Evolutionary conservation across 2,888 invertebrate genomes (phyloP), one percentile per base, ranked within the genome.

Genomic region (Theretra japonica): DNA sequence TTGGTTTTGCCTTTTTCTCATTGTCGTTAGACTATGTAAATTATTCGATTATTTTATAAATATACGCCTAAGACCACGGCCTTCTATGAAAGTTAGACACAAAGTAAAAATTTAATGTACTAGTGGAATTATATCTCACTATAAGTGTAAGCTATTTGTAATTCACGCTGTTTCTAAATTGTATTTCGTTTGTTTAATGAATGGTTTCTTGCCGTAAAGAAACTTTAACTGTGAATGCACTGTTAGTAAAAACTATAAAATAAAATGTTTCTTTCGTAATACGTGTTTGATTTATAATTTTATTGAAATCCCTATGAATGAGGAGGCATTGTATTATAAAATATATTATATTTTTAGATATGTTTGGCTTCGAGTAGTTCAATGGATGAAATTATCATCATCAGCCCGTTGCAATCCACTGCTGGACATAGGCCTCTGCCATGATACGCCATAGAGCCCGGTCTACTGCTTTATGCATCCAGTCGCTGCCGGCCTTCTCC

Each of bases 191-290:
- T 70, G 74, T 77, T 81, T 78, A 81, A 82, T 83, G 75, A 76
- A 79, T 80, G 79, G 82, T 86, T 86, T 88, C 85, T 88, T 86
- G 82, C 82, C 79, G 75, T 85, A 82, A 65, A 86, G 85, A 86
- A 88, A 87, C 84, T 87, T 83, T 86, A 86, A 88, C 89, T 91
- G 91, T 91, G 90, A 90, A 90, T 89, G 93, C 93, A 93, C 93
- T 92, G 82, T 91, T 92, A 92, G 92, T 88, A 83, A 88, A 86
- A 87, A 83, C 82, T 88, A 86, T 86, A 84, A 82, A 92, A 92
- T 91, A 93, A 93, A 93, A 88, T 83, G 90, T 92, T 94, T 92
- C 93, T 92, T 93, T 93, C 84, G 77, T 92, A 92, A 73, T 68
- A 25, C 71, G 15, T 60, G 72, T 85, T 79, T 87, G 11, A 69